Percentiles rank a stretch among this genome's conserved stretches.
Conservation (phyloP, 2,797 vertebrate genomes). For the Spinus olivaceus region DNA sequence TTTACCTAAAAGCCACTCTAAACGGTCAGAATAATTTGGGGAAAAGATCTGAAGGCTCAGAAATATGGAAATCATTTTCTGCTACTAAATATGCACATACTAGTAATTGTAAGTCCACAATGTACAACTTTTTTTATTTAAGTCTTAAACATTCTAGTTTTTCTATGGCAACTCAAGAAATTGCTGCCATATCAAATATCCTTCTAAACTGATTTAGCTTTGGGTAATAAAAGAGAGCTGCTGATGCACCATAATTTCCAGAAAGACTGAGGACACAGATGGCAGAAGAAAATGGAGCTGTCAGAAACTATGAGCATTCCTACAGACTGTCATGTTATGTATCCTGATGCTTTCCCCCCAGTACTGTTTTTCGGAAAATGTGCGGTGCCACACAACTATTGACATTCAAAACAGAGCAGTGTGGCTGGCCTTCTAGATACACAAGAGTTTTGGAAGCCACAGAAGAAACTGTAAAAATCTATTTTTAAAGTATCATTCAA, state of each 20-base stretch:
- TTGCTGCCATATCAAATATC: conserved; percentile 44
- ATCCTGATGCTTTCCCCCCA: neutral
- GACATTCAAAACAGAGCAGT: neutral
- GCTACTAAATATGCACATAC: conserved; percentile 32
- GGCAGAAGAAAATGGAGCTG: conserved; percentile 51
- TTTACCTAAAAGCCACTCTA: neutral
- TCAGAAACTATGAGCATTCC: conserved; percentile 49
- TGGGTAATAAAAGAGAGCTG: conserved; percentile 60
- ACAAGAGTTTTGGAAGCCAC: neutral
- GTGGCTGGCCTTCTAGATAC: neutral
- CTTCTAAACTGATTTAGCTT: conserved; percentile 22
- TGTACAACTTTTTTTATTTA: neutral
- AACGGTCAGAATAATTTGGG: neutral
- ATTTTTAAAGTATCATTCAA: neutral
- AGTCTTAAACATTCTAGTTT: neutral
- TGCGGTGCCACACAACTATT: neutral
- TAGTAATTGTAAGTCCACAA: conserved; percentile 6
- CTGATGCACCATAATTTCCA: conserved; percentile 19
- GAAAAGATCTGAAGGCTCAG: conserved; percentile 27
- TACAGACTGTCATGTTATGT: neutral
- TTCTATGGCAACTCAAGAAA: conserved; percentile 21
- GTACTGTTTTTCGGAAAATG: neutral
- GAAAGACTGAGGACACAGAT: conserved; percentile 33
- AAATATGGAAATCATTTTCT: conserved; percentile 20
- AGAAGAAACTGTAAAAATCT: conserved; percentile 1